Evolutionary conservation across 2,888 invertebrate species (phyloP).

Genomic region (Pycnomerus fuliginosus): DNA sequence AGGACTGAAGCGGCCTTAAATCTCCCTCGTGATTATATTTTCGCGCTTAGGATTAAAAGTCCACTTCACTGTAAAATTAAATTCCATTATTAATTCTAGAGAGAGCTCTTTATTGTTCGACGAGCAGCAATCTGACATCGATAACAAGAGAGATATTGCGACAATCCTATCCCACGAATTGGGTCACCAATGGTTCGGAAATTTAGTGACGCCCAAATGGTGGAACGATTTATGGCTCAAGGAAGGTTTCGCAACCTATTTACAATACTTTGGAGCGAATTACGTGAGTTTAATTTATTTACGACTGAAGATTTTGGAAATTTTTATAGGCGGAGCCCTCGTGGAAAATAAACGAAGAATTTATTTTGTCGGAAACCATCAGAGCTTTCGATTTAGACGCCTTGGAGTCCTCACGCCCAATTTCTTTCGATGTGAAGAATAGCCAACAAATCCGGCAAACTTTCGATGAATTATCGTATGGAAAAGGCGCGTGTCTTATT

Average conservation of each 20-base stretch:
- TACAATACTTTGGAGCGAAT: slow-evolving; percentile 59
- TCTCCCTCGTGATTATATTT: neutral
- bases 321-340: slow-evolving; percentile 56
- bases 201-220: slow-evolving; percentile 69
- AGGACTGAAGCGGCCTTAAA: too few species aligned
- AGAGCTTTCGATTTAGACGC: slow-evolving; percentile 62
- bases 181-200: slow-evolving; percentile 78
- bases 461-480: slow-evolving; percentile 73
- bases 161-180: slow-evolving; percentile 67
- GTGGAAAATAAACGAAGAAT: slow-evolving; percentile 61
- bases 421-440: slow-evolving; percentile 63
- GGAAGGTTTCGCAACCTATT: slow-evolving; percentile 73
- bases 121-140: slow-evolving; percentile 52
- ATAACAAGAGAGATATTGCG: slow-evolving; percentile 57
- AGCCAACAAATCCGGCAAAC: slow-evolving; percentile 65
- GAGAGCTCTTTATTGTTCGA: slow-evolving; percentile 65
- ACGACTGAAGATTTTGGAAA: slow-evolving; percentile 3
- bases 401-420: slow-evolving; percentile 63
- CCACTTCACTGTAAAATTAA: too few species aligned
- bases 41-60: too few species aligned
- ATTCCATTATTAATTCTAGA: too few species aligned
- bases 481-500: slow-evolving; percentile 70
- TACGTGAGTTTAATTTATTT: slow-evolving; percentile 51
- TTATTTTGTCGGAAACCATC: slow-evolving; percentile 57
- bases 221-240: slow-evolving; percentile 73